Base-by-base conservation (phyloP, 2,797 vertebrate species). In the Otolemur crassicaudatus region DNA sequence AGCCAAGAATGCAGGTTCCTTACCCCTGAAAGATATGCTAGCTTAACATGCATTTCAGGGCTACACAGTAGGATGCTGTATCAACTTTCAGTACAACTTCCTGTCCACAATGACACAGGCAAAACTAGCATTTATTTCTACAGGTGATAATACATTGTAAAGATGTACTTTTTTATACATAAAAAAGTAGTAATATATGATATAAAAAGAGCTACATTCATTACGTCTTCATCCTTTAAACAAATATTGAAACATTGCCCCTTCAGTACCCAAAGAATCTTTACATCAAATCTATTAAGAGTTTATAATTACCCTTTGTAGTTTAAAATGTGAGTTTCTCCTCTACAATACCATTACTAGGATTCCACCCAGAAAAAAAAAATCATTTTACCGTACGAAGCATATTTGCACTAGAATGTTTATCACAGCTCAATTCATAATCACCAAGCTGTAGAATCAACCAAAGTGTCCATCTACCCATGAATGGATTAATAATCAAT, bases 211-310 rank as follows among this genome's bases (percentile, higher is more conserved):
- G 3, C 46, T 69, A 86, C 7, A 76, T 22, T 80, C 49, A 93
- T 75, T n/a, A 86, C 20, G 63, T 67, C 67, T 73, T 92, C 67
- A 89, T 93, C 61, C 75, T 69, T 87, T 69, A 63, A 72, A 37
- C 31, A 92, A 92, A 65, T 58, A 90, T 56, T 86, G 27, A 90
- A 92, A 90, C 22, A 82, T 31, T 92, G 16, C 37, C 43, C 25
- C 87, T 94, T 92, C 34, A 85, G 58, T 94, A 92, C 19, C n/a
- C 43, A 80, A 94, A 96, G 37, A 80, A 37, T 77, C 49, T 70
- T 72, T 79, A 92, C 2, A 81, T 20, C n/a, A 79, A 72, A 91
- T 84, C 67, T n/a, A 93, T 7, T 46, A 84, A 61, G 20, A 60
- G 31, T 90, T 27, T 83, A 75, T 60, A 53, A 56, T 88, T 88